Base-by-base conservation (phyloP, 1,140 invertebrate genomes). In the Lepidotrigona ventralis region DNA sequence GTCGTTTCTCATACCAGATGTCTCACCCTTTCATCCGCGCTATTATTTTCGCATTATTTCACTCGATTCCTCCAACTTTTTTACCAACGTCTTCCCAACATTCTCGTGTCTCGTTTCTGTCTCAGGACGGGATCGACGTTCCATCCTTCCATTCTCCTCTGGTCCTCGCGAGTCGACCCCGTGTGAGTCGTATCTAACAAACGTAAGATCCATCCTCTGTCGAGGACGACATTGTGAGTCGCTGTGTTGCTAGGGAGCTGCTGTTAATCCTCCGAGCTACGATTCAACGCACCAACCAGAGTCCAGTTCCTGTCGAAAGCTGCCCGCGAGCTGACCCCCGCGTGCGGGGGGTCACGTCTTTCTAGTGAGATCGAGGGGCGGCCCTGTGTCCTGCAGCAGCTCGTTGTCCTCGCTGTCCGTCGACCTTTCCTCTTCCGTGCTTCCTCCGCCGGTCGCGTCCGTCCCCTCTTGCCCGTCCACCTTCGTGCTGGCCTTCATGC, bases 321-420 rank as follows among this genome's bases (percentile, higher is more conserved):
- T 64, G 68, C 78, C 76, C 26, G 68, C 72, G n/a, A 51, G 75
- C 39, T 64, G 11, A 21, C 70, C 29, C 39, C 39, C 39, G 39
- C 39, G 21, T 63, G 78, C 74, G 63, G 71, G 91, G 92, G 91
- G 92, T 93, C 93, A 95, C 92, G 94, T 94, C 88, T 95, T 95
- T 73, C 94, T 95, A 68, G 96, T 97, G 60, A 97, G 93, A 92
- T 97, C 96, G 53, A 97, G 92, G 29, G 96, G 96, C 85, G 96
- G 94, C 60, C 93, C 95, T 26, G 94, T 89, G 76, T 89, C 90
- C 19, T 86, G 88, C 1, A 86, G 69, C 12, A 86, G 71, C 51
- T 88, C 90, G 63, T 88, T 90, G 70, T 89, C 93, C 75, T 94
- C 90, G n/a, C 93, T 94, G 80, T 94, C 95, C 60, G 85, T 87